phyloP scores from a whole-genome alignment of 2,113 vertebrate genomes.

The Antechinus flavipes region DNA sequence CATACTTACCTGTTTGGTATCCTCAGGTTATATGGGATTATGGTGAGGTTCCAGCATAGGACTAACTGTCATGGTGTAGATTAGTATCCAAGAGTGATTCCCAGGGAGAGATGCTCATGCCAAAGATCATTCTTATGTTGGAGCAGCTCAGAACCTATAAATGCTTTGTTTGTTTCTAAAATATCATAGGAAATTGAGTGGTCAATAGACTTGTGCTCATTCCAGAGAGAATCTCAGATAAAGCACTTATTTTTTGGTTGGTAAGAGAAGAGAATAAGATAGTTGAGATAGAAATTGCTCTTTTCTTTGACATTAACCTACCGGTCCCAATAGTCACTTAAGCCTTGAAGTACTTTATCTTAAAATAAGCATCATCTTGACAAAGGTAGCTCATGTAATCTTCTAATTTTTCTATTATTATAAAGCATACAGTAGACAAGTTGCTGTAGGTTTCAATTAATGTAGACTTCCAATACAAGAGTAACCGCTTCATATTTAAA shows the following conservation, averaged over 20 bases:
- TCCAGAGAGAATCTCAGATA: background rate
- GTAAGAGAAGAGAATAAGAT: background rate
- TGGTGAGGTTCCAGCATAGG: background rate
- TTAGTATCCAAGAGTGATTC: background rate
- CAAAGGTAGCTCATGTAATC: background rate
- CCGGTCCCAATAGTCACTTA: background rate
- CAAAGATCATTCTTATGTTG: background rate
- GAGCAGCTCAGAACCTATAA: background rate
- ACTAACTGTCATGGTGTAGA: background rate
- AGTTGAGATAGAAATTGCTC: background rate
- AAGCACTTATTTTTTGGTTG: background rate
- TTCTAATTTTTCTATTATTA: background rate
- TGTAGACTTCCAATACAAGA: background rate
- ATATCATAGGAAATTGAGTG: background rate
- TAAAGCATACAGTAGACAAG: background rate
- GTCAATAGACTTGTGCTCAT: background rate
- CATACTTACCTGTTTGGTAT: background rate
- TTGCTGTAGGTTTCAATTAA: background rate
- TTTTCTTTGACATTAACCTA: constrained; percentile 2
- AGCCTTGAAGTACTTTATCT: background rate
- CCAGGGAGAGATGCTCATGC: background rate
- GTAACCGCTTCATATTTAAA: background rate
- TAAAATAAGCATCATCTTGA: background rate
- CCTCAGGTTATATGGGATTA: background rate
- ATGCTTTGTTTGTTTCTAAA: background rate